phyloP scores from a whole-genome alignment of 2,888 invertebrate species.

The Seladonia tumulorum region DNA sequence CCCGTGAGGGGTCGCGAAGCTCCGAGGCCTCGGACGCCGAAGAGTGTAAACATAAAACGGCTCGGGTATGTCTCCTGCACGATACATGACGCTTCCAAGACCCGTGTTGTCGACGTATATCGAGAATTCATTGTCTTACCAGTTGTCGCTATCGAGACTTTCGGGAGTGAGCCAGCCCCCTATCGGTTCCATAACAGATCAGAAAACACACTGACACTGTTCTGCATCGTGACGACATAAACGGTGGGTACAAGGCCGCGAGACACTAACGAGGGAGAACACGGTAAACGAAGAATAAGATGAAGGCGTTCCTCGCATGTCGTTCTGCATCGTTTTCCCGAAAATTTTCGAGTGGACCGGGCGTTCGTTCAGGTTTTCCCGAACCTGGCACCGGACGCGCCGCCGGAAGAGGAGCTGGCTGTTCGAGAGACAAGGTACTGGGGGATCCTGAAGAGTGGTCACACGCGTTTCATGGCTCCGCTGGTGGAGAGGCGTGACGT shows the following conservation, averaged over 20 bases:
- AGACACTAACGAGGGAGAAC: neutral
- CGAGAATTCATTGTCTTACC: neutral
- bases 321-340: neutral
- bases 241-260: neutral
- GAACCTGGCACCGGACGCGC: slow-evolving; percentile 85
- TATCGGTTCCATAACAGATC: neutral
- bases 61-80: too few species aligned
- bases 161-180: neutral
- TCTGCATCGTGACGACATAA: too few species aligned
- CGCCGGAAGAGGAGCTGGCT: slow-evolving; percentile 90
- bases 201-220: neutral
- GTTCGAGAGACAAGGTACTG: slow-evolving; percentile 92
- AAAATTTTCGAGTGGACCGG: slow-evolving; percentile 21
- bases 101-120: too few species aligned
- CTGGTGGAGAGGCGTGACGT: slow-evolving; percentile 91
- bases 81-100: too few species aligned
- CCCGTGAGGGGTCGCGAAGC: too few species aligned
- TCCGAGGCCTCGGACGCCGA: too few species aligned
- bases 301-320: neutral
- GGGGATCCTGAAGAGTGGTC: slow-evolving; percentile 91
- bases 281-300: neutral
- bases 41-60: too few species aligned
- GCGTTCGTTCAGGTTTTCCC: slow-evolving; percentile 76
- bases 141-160: neutral
- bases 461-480: slow-evolving; percentile 91